phyloP scores from a whole-genome alignment of 2,797 vertebrate species.

The Sebastiscus albofasciatus region DNA sequence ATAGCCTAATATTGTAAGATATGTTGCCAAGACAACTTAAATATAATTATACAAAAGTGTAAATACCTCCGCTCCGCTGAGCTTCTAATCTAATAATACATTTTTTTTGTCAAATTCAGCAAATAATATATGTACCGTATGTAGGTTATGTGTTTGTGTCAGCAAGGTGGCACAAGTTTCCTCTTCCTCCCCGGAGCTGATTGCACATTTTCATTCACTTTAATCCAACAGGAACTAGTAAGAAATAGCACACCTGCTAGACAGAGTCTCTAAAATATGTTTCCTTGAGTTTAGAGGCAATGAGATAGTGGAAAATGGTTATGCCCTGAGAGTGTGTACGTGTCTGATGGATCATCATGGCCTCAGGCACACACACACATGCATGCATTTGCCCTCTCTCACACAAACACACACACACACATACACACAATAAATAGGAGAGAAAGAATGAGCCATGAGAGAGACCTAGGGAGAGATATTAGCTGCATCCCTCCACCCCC shows the following conservation, averaged over 20 bases:
- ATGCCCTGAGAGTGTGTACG: constrained; percentile 36
- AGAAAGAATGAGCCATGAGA: constrained; percentile 64
- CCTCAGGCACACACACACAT: constrained; percentile 30
- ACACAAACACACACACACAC: constrained; percentile 19
- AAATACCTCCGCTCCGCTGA: no score
- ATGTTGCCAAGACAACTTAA: no score
- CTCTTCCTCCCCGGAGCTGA: constrained; percentile 34
- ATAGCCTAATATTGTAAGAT: no score
- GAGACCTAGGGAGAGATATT: constrained; percentile 66
- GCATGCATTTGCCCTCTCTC: constrained; percentile 12
- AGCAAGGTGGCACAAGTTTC: constrained; percentile 22
- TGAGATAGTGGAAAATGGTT: constrained; percentile 54
- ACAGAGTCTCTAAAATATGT: constrained; percentile 58
- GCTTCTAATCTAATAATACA: no score
- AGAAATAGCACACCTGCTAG: constrained; percentile 53
- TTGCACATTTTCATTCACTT: constrained; percentile 56
- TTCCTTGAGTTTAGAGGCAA: constrained; percentile 55
- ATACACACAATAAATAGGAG: constrained; percentile 49
- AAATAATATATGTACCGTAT: not conserved
- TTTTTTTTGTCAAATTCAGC: no score
- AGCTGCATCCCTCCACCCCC: constrained; percentile 58
- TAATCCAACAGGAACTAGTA: constrained; percentile 55
- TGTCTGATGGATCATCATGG: constrained; percentile 56
- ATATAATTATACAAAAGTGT: no score
- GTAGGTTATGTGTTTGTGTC: constrained; percentile 29